A percentile compares a stretch with the other conserved stretches of the same genome.
Evolutionary conservation across 2,797 vertebrate species (phyloP).

Genomic region (Hipposideros larvatus): DNA sequence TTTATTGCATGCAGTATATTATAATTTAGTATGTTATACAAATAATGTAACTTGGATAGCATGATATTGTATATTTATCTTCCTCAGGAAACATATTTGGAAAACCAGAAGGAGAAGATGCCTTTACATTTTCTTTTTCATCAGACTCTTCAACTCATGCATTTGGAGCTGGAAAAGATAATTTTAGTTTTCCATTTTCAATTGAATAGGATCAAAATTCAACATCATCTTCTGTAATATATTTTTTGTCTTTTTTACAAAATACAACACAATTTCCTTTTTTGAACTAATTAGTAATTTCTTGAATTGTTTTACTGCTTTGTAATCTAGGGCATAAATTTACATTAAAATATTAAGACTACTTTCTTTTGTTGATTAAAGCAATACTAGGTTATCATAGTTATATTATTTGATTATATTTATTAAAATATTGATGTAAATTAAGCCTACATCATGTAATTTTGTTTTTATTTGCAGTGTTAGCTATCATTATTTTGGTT

Average conservation of each 20-base stretch:
- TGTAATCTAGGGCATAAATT: conserved; percentile 79
- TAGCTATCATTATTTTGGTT: conserved; percentile 62
- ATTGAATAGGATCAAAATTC: conserved; percentile 89
- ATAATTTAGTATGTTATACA: conserved; percentile 41
- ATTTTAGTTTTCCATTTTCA: conserved; percentile 89
- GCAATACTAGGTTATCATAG: conserved; percentile 67
- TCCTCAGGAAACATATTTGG: conserved; percentile 88
- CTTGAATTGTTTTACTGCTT: conserved; percentile 80
- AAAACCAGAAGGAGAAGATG: conserved; percentile 88
- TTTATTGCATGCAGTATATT: conserved; percentile 31
- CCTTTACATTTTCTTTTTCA: conserved; percentile 88
- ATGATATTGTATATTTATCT: conserved; percentile 63
- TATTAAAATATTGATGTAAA: conserved; percentile 62
- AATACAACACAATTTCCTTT: conserved; percentile 87
- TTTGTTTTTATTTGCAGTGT: conserved; percentile 57
- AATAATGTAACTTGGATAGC: conserved; percentile 44
- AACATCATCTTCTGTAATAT: conserved; percentile 84
- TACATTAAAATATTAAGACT: conserved; percentile 77
- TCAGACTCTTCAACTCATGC: conserved; percentile 84
- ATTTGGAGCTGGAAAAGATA: conserved; percentile 89
- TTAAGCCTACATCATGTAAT: conserved; percentile 2
- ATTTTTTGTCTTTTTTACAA: conserved; percentile 86
- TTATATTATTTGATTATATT: conserved; percentile 73
- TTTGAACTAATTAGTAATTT: conserved; percentile 85
- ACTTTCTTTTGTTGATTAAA: conserved; percentile 79